Evolutionary conservation across 2,113 vertebrate genomes (phyloP).

Genomic region (Oncorhynchus gorbuscha): DNA sequence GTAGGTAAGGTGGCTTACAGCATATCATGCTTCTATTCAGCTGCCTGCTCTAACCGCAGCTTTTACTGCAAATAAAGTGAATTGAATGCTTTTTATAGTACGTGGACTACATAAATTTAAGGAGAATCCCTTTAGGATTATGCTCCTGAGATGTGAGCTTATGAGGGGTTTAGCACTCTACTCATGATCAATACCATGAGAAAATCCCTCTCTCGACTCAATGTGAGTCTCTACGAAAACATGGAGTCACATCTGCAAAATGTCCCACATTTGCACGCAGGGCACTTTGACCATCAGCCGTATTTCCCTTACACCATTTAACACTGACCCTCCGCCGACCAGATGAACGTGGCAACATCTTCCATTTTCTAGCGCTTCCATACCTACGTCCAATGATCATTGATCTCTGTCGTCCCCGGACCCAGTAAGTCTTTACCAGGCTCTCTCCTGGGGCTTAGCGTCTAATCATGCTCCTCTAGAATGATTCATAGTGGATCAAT

Average conservation of each 20-base stretch:
- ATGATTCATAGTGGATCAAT: background rate
- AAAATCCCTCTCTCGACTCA: background rate
- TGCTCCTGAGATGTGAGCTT: background rate
- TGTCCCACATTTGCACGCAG: background rate
- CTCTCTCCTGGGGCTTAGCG: constrained; percentile 18
- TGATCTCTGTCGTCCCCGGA: constrained; percentile 6
- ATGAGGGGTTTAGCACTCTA: background rate
- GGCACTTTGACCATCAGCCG: constrained; percentile 12
- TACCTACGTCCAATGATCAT: background rate
- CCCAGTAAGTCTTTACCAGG: background rate
- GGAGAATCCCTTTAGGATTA: background rate
- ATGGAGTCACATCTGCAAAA: background rate
- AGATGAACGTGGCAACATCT: background rate
- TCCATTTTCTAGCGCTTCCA: constrained; percentile 28
- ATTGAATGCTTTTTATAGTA: too few species aligned
- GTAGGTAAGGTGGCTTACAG: background rate
- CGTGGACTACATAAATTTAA: background rate
- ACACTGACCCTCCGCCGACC: background rate
- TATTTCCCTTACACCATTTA: constrained; percentile 19
- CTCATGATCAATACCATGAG: background rate
- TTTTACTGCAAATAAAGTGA: background rate
- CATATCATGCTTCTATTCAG: background rate
- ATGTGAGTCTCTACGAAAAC: background rate
- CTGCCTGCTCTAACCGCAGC: background rate
- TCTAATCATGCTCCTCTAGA: constrained; percentile 6